Evolutionary conservation across 2,888 invertebrate species (phyloP).

Genomic region (Phortica magna): DNA sequence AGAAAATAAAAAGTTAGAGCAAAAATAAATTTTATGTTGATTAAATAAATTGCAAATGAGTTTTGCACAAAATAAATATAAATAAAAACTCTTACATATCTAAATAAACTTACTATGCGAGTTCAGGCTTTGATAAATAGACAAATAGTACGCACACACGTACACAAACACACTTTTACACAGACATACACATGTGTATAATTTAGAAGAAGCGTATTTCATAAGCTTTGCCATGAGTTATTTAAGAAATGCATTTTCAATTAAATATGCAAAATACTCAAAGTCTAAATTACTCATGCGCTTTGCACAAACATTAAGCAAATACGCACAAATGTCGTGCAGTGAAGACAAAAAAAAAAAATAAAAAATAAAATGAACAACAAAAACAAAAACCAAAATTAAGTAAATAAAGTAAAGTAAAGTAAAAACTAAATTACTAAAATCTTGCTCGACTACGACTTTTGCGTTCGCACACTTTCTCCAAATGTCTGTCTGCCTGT

Average conservation of each 20-base stretch:
- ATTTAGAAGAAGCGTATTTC: neutral
- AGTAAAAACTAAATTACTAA: neutral
- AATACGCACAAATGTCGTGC: conserved; percentile 13
- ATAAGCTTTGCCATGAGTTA: conserved; percentile 52
- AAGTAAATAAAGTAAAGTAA: too few species aligned
- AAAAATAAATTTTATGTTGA: conserved; percentile 57
- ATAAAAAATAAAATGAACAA: too few species aligned
- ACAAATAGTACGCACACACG: conserved; percentile 33
- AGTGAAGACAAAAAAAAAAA: neutral
- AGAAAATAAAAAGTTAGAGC: neutral
- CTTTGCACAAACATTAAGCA: conserved; percentile 39
- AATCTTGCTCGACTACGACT: neutral
- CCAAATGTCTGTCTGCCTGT: conserved; percentile 33
- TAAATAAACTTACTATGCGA: conserved; percentile 55
- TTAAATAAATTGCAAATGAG: conserved; percentile 71
- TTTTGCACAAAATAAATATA: conserved; percentile 62
- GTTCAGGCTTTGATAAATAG: conserved; percentile 8
- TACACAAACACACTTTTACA: conserved; percentile 33
- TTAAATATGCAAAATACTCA: conserved; percentile 70
- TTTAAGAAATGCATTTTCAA: conserved; percentile 70
- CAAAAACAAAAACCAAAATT: too few species aligned
- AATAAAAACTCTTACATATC: conserved; percentile 67
- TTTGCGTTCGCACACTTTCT: neutral
- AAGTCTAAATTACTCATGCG: conserved; percentile 66
- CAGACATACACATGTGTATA: neutral